phyloP scores from a whole-genome alignment of 2,797 vertebrate species.

The Cryptoblepharus egeriae region DNA sequence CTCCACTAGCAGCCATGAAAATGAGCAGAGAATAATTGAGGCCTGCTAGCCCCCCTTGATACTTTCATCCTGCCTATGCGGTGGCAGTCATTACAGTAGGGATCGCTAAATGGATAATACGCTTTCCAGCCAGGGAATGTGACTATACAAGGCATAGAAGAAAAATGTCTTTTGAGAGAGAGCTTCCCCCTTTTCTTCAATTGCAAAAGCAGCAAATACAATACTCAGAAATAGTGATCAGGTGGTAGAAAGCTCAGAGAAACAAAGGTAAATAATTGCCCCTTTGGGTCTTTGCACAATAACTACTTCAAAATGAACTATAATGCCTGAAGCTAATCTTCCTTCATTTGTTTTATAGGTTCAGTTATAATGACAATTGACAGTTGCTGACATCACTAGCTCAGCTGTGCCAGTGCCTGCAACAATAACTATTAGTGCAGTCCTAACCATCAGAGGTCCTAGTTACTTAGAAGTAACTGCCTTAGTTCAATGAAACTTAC shows the following conservation, averaged over 20 bases:
- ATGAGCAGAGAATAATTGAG: constrained; percentile 31
- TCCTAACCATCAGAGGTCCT: no score
- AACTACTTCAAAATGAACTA: constrained; percentile 47
- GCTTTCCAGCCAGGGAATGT: constrained; percentile 38
- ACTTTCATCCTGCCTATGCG: constrained; percentile 18
- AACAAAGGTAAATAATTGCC: constrained; percentile 56
- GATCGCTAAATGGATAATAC: constrained; percentile 57
- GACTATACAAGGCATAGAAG: constrained; percentile 52
- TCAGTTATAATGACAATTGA: constrained; percentile 51
- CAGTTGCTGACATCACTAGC: constrained; percentile 30
- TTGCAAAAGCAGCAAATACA: constrained; percentile 19
- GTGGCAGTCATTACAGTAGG: constrained; percentile 48
- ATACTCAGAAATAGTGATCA: constrained; percentile 29
- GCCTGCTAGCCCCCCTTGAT: constrained; percentile 24
- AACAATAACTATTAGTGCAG: constrained; percentile 14
- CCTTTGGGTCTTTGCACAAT: constrained; percentile 49
- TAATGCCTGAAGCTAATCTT: constrained; percentile 56
- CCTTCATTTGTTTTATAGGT: constrained; percentile 44
- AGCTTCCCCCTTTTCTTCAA: constrained; percentile 18
- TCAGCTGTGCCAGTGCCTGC: constrained; percentile 36
- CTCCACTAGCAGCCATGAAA: constrained; percentile 20
- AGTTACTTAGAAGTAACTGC: no score
- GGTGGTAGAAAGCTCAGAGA: constrained; percentile 14
- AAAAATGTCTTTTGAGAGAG: constrained; percentile 51
- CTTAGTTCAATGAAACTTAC: no score